A percentile compares a stretch with the other conserved stretches of the same genome.
Conservation (phyloP, 2,797 vertebrate species). For the Eutrigla gurnardus region DNA sequence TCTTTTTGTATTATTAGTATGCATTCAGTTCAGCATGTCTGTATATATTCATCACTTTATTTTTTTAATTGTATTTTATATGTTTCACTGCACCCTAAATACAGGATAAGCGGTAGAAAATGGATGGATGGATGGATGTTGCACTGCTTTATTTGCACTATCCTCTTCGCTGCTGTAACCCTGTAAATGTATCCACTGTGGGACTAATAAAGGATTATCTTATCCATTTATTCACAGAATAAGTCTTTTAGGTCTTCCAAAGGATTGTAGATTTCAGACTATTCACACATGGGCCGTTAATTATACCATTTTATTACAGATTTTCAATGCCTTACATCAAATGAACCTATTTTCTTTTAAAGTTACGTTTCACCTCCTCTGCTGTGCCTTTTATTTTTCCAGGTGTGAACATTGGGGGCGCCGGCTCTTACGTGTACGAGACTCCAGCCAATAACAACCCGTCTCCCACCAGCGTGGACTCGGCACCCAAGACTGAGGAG, state of each 20-base stretch:
- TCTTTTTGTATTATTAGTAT: neutral
- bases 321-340: neutral
- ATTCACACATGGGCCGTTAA: neutral
- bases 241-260: neutral
- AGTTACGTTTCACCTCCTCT: neutral
- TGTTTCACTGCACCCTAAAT: too few relatives aligned
- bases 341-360: neutral
- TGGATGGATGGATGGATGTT: too few relatives aligned
- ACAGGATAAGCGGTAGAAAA: too few relatives aligned
- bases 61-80: too few relatives aligned
- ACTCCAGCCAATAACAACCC: slow-evolving; percentile 84
- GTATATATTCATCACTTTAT: neutral
- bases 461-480: slow-evolving; percentile 78
- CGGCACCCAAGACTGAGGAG: slow-evolving; percentile 85
- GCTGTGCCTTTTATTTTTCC: neutral
- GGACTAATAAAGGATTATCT: too few relatives aligned
- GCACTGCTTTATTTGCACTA: too few relatives aligned
- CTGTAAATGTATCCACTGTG: too few relatives aligned
- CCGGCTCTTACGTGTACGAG: slow-evolving; percentile 95
- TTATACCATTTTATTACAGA: neutral
- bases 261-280: neutral
- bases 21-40: neutral
- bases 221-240: neutral
- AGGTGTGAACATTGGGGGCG: slow-evolving; percentile 97
- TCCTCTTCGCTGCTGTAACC: too few relatives aligned